A percentile compares a stretch with the other conserved stretches of the same genome.
These are phyloP conservation scores for Aphyosemion australe DNA, from an alignment of 2,113 vertebrate genomes.

Conservation along the genomic window DNA sequence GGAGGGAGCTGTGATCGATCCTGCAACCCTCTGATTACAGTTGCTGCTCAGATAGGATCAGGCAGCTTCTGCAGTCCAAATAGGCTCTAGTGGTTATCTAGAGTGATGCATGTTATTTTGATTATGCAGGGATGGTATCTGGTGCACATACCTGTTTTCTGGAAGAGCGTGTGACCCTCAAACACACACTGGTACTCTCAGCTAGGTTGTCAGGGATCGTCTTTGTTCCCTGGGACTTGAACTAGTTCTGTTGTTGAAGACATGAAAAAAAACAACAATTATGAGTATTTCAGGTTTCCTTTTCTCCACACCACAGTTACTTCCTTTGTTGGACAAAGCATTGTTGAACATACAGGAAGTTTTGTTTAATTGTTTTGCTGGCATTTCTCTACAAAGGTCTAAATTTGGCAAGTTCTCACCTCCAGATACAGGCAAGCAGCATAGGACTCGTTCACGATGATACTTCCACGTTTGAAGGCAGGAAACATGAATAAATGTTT, in stretches of 20 bases:
- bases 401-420: slow-evolving; percentile 60
- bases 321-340: slow-evolving; percentile 1
- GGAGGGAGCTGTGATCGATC: too few species aligned
- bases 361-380: too few species aligned
- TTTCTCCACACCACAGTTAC: slow-evolving; percentile 2
- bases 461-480: slow-evolving; percentile 68
- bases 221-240: slow-evolving; percentile 71
- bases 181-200: slow-evolving; percentile 75
- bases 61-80: too few species aligned
- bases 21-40: background rate
- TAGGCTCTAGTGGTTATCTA: too few species aligned
- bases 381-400: too few species aligned
- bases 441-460: slow-evolving; percentile 74
- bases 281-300: slow-evolving; percentile 19
- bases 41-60: background rate
- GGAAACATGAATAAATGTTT: too few species aligned
- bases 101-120: too few species aligned
- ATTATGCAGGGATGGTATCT: background rate
- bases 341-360: too few species aligned
- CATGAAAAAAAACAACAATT: background rate
- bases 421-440: slow-evolving; percentile 78
- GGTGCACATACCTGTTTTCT: slow-evolving; percentile 50
- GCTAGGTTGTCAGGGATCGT: slow-evolving; percentile 63
- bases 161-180: slow-evolving; percentile 56
- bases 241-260: slow-evolving; percentile 62